Conservation (phyloP, 2,113 vertebrate genomes). For the Paratilapia polleni region DNA sequence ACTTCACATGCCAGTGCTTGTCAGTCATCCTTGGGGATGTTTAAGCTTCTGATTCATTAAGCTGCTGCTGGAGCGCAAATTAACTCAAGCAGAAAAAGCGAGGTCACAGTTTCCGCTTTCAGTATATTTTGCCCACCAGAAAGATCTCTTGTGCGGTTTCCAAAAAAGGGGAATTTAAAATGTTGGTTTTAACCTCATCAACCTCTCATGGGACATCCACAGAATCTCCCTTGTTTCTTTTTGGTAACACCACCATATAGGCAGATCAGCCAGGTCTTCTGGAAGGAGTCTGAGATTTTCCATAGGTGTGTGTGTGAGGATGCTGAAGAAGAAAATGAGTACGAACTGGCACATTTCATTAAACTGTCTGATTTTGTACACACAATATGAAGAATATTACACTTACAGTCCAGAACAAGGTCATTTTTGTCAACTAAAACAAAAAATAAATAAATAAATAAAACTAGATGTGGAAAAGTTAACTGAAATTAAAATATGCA, state of each 20-base stretch:
- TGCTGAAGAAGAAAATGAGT: not conserved
- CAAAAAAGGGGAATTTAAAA: constrained; percentile 33
- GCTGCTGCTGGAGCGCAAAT: not conserved
- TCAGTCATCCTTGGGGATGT: not conserved
- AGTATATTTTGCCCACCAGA: not conserved
- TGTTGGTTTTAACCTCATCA: not conserved
- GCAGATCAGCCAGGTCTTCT: not conserved
- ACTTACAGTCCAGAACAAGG: not conserved
- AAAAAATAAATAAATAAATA: not conserved
- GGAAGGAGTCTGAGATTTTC: not conserved
- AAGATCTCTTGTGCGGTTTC: not conserved
- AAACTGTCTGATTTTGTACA: not conserved
- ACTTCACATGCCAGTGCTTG: not conserved
- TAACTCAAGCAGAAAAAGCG: not conserved
- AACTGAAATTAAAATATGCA: not conserved
- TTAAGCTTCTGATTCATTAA: constrained; percentile 5
- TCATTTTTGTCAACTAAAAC: not conserved
- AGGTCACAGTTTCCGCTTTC: not conserved
- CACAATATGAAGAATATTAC: not conserved
- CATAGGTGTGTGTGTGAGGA: not conserved
- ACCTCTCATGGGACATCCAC: not conserved
- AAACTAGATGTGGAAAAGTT: not conserved
- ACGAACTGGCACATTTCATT: not conserved
- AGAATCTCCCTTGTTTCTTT: not conserved
- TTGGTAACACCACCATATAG: not conserved